Conservation (phyloP, 1,140 invertebrate genomes). For the Pygmarrhopalites habei region DNA sequence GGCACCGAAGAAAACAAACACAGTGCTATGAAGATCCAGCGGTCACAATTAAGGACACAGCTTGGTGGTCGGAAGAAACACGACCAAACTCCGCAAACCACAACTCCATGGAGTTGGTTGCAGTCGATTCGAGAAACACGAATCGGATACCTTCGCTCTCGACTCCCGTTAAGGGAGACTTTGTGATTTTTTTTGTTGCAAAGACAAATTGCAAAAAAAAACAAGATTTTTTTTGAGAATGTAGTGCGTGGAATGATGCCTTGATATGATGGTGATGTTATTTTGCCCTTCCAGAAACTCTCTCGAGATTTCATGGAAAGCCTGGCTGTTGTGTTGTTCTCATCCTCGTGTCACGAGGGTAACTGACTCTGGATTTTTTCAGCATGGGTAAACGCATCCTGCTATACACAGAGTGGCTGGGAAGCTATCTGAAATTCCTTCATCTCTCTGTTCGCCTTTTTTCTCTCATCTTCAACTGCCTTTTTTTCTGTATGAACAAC, state of each 20-base stretch:
- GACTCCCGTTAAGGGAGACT: no score
- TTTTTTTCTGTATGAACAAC: background rate
- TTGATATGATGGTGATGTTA: conserved; percentile 4
- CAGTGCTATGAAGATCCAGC: conserved; percentile 4
- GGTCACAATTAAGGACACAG: conserved; percentile 1
- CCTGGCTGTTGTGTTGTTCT: conserved; percentile 10
- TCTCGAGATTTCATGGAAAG: background rate
- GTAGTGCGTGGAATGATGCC: background rate
- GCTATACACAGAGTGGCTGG: conserved; percentile 9
- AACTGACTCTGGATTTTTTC: conserved; percentile 1
- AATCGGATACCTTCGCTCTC: conserved; percentile 1
- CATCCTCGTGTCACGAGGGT: conserved; percentile 9
- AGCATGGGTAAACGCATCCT: background rate
- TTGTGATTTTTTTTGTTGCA: no score
- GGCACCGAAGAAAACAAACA: conserved; percentile 5
- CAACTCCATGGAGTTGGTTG: background rate
- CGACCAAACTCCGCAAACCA: conserved; percentile 6
- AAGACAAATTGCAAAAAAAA: no score
- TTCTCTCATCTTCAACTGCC: background rate
- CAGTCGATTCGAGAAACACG: conserved; percentile 9
- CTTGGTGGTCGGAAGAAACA: conserved; percentile 10
- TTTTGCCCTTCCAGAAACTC: background rate
- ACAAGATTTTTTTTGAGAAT: no score
- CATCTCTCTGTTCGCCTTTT: background rate
- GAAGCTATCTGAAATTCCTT: conserved; percentile 7